A percentile compares a stretch with the other conserved stretches of the same genome.
Evolutionary conservation across 2,113 vertebrate genomes (phyloP).

Genomic region (Muntiacus reevesi): DNA sequence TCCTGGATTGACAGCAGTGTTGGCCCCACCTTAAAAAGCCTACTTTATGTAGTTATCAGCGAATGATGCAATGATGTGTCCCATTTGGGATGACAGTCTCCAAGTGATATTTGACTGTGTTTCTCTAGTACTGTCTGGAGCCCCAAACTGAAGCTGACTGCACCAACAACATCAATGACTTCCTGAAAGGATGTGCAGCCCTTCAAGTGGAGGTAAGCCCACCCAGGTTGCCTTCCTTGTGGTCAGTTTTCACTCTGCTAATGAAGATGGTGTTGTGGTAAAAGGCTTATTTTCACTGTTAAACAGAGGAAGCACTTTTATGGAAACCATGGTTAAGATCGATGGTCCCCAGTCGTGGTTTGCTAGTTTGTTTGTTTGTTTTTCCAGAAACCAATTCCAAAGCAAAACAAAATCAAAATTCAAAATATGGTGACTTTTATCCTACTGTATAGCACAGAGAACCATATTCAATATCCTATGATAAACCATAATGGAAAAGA

Average conservation of each 20-base stretch:
- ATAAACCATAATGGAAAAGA: background rate
- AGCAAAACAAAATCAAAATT: background rate
- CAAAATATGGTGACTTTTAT: background rate
- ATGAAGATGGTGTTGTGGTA: background rate
- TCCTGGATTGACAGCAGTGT: slow-evolving; percentile 77
- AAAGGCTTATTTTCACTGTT: background rate
- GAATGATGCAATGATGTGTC: background rate
- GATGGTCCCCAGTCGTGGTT: background rate
- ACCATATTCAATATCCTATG: background rate
- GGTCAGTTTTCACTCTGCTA: background rate
- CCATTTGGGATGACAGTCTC: background rate
- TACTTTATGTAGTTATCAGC: background rate
- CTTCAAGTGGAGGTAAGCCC: slow-evolving; percentile 94
- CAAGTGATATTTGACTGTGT: slow-evolving; percentile 63
- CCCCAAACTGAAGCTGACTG: slow-evolving; percentile 92
- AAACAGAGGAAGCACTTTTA: background rate
- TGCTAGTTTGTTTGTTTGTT: background rate
- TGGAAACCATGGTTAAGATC: background rate
- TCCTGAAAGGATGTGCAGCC: slow-evolving; percentile 89
- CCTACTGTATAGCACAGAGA: background rate
- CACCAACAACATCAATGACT: slow-evolving; percentile 90
- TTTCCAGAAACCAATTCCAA: background rate
- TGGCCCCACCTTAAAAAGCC: slow-evolving; percentile 51
- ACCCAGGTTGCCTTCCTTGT: background rate
- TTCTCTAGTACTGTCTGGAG: slow-evolving; percentile 89